Evolutionary conservation across 2,888 invertebrate genomes (phyloP).

Genomic region (Dryocosmus kuriphilus): DNA sequence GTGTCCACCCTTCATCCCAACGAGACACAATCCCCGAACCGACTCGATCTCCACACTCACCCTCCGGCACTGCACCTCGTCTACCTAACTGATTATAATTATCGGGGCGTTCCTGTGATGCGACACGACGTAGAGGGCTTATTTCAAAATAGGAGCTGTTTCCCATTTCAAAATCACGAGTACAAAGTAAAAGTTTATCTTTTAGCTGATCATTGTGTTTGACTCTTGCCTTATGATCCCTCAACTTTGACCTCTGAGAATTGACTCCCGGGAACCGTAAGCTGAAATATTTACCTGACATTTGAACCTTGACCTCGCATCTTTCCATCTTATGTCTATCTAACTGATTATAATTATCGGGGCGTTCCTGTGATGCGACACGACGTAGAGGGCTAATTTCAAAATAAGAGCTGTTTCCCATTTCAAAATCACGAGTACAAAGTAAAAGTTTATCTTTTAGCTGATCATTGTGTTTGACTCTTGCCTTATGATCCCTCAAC

Average conservation of each 20-base stretch:
- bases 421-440: not conserved
- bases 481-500: no score
- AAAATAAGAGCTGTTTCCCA: slow-evolving; percentile 7
- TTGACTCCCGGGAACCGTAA: no score
- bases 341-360: slow-evolving; percentile 40
- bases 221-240: no score
- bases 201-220: no score
- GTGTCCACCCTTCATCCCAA: slow-evolving; percentile 74
- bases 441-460: no score
- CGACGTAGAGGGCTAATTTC: slow-evolving; percentile 29
- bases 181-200: no score
- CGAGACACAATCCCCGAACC: slow-evolving; percentile 50
- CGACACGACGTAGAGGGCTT: slow-evolving; percentile 11
- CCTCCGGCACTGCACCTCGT: slow-evolving; percentile 28
- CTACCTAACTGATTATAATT: slow-evolving; percentile 40
- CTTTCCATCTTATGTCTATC: no score
- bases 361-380: slow-evolving; percentile 18
- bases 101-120: slow-evolving; percentile 33
- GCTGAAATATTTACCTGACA: no score
- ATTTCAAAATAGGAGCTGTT: slow-evolving; percentile 17
- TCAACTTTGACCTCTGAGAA: no score
- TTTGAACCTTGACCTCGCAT: no score
- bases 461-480: no score
- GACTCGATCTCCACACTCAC: slow-evolving; percentile 58
- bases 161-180: not conserved